Base-by-base conservation (phyloP, 2,113 vertebrate genomes). In the Syngnathus scovelli region DNA sequence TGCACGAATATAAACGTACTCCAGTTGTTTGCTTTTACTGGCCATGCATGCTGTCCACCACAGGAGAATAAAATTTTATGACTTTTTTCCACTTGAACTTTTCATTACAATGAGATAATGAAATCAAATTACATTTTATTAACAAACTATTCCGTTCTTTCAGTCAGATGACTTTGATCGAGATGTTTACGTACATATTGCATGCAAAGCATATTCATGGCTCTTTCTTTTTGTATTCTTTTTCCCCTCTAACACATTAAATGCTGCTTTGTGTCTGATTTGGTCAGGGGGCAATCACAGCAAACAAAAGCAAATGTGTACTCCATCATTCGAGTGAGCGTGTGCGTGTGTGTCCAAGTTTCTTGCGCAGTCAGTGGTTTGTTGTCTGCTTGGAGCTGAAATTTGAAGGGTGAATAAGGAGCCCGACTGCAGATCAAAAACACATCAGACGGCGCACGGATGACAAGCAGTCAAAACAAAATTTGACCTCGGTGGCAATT, bases 391-490 rank as follows among this genome's bases (percentile, higher is more conserved):
- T 66, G 61, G 52, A 73, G 69, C 75, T 44, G 12, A 72, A 78
- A 85, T 58, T 80, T 78, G 80, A 83, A 52, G 83, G 83, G 73
- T 80, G 79, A 83, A 77, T 1, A 38, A 62, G 76, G 66, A 80
- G 68, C 69, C 9, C 49, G 11, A 63, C 70, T 71, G 58, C 77
- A 83, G 79, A 87, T 88, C 85, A 87, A 85, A 87, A 64, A 66
- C 71, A 77, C 73, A 62, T 74, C 81, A 78, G 77, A 77, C 63
- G 63, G 64, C 60, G 39, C 19, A 33, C 70, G 76, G 83, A 83
- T 27, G 74, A 78, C 85, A 86, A 86, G 83, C 83, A 88, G 85
- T 85, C 86, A 86, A 88, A 90, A 86, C 85, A 87, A 77, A 86
- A 87, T 78, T 66, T 73, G 86, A 88, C 85, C 87, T 85, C 70